These are phyloP conservation scores for Pelobates fuscus DNA, from an alignment of 2,113 vertebrate species.

Conservation along the genomic window DNA sequence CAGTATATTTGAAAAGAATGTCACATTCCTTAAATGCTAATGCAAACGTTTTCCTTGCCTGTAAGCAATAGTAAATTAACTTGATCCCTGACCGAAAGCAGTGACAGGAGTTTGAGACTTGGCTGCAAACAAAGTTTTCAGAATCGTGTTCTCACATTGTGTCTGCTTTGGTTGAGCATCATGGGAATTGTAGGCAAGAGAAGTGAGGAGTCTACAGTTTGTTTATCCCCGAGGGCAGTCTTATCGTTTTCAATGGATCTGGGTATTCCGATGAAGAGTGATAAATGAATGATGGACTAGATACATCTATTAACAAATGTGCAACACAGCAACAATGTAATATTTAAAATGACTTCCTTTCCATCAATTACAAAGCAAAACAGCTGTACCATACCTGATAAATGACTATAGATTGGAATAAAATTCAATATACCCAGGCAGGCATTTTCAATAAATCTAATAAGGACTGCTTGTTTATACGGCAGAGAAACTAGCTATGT, in stretches of 20 bases:
- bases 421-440: not conserved
- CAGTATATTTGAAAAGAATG: too few relatives aligned
- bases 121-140: too few relatives aligned
- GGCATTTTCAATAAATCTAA: not conserved
- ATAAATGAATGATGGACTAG: not conserved
- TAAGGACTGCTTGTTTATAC: not conserved
- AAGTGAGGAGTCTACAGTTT: too few relatives aligned
- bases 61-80: too few relatives aligned
- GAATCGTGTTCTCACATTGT: too few relatives aligned
- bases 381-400: not conserved
- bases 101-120: too few relatives aligned
- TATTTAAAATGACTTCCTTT: not conserved
- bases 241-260: not conserved
- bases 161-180: too few relatives aligned
- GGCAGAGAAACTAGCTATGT: not conserved
- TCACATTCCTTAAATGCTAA: too few relatives aligned
- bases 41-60: too few relatives aligned
- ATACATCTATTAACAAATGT: not conserved
- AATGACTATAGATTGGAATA: not conserved
- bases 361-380: not conserved
- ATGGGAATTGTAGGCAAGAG: too few relatives aligned
- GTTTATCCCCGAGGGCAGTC: too few relatives aligned
- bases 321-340: not conserved
- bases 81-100: too few relatives aligned
- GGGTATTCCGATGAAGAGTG: not conserved